Base-by-base conservation (phyloP, 1,140 invertebrate species). In the Papilio polytes region DNA sequence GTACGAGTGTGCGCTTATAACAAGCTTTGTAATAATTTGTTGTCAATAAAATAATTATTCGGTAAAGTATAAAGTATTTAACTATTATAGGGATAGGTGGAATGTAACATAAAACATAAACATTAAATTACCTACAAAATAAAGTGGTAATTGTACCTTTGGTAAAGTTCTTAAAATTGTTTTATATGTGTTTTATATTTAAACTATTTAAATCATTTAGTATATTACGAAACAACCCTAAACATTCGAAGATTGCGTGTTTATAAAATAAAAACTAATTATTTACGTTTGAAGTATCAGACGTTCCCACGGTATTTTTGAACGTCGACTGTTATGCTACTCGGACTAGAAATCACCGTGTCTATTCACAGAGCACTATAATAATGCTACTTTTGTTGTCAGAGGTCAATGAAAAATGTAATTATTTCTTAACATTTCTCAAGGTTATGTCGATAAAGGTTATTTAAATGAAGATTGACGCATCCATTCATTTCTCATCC, bases 331-430 rank as follows among this genome's bases (percentile, higher is more conserved):
- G 63, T 76, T 51, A 76, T 46, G 74, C 26, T 74, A 22, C 13
- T 48, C 74, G 74, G 15, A 51, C 74, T 76, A 76, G 74, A 76
- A 76, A 76, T 53, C 74, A 76, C 44, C 74, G 74, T 76, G 74
- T 76, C 74, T 51, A 76, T 76, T 76, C 74, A 76, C 74, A 51
- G 74, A 51, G 74, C 72, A 22, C n/a, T 74, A 31, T 18, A 46
- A 74, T 74, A 74, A 74, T 51, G 46, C 44, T 74, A 48, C 44
- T 74, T 74, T 74, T 74, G 74, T 74, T 74, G 74, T 51, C 74
- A 74, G 22, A 74, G 74, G 74, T 74, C 74, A 74, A 48, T 74
- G 74, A 74, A 74, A 74, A 74, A 48, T 74, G 20, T 51, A 74
- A 74, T 74, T 20, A 20, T 51, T 48, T 48, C 44, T 74, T 46